These are phyloP conservation scores for Creontiades dilutus DNA, from an alignment of 2,888 invertebrate species.

Conservation along the genomic window DNA sequence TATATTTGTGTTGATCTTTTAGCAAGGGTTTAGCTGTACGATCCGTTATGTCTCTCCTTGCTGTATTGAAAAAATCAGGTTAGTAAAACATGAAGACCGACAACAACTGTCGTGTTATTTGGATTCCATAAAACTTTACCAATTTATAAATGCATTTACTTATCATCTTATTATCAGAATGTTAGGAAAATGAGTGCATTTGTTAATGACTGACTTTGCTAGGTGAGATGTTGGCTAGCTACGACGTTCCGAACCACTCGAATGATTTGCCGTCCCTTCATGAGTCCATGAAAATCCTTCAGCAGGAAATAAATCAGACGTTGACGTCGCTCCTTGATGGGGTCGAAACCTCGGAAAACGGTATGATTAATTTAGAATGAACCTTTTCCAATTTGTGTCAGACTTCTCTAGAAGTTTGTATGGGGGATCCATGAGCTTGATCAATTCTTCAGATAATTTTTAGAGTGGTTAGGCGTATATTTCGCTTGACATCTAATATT, in stretches of 20 bases:
- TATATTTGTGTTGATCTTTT: too few species aligned
- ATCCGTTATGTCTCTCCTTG: conserved; percentile 9
- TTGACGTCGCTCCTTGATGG: conserved; percentile 54
- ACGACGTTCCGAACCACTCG: conserved; percentile 58
- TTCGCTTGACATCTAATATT: too few species aligned
- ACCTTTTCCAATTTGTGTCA: too few species aligned
- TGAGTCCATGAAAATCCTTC: conserved; percentile 63
- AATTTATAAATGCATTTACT: too few species aligned
- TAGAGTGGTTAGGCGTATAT: too few species aligned
- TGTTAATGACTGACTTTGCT: too few species aligned
- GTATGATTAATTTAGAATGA: not conserved
- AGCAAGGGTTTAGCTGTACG: too few species aligned
- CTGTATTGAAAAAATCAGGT: conserved; percentile 47
- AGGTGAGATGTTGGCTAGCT: conserved; percentile 53
- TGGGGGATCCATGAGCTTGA: too few species aligned
- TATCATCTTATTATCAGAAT: too few species aligned
- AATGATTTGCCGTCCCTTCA: conserved; percentile 50
- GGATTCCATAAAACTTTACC: not conserved
- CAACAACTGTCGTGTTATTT: not conserved
- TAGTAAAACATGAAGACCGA: not conserved
- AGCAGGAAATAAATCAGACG: conserved; percentile 63
- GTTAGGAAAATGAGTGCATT: too few species aligned
- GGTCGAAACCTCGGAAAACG: not conserved
- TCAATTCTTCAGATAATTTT: too few species aligned
- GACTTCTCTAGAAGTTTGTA: too few species aligned